A percentile compares a stretch with the other conserved stretches of the same genome.
These are phyloP conservation scores for Xanthia togata DNA, from an alignment of 2,888 invertebrate genomes.

Conservation along the genomic window DNA sequence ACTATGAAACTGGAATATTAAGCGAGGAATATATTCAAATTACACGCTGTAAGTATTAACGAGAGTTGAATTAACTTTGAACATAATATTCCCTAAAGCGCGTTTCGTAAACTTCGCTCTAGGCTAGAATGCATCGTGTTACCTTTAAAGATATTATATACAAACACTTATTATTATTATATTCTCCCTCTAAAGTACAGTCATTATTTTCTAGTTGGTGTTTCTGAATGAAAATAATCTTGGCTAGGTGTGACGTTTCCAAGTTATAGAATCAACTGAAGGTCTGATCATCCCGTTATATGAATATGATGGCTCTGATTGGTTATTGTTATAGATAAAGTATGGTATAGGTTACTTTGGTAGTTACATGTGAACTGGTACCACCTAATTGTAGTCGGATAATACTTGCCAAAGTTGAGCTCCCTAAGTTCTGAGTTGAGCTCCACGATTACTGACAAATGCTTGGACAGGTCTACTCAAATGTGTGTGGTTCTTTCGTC, in stretches of 20 bases:
- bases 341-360: not conserved
- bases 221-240: not conserved
- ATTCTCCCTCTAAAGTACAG: not conserved
- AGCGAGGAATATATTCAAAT: slow-evolving; percentile 30
- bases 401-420: not conserved
- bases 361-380: not conserved
- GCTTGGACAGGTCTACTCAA: too few relatives aligned
- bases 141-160: not conserved
- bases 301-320: not conserved
- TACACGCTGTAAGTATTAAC: slow-evolving; percentile 16
- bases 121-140: not conserved
- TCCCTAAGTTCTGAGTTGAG: too few relatives aligned
- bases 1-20: slow-evolving; percentile 16
- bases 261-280: not conserved
- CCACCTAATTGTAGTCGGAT: not conserved
- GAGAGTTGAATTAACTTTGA: slow-evolving; percentile 4
- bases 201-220: not conserved
- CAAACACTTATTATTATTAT: not conserved
- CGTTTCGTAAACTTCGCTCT: not conserved
- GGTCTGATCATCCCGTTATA: not conserved
- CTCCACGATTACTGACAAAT: too few relatives aligned
- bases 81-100: not conserved
- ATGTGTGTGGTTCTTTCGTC: too few relatives aligned
- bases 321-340: not conserved
- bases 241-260: not conserved